These are phyloP conservation scores for Neuroscelio doddi DNA, from an alignment of 2,888 invertebrate species.

Conservation along the genomic window DNA sequence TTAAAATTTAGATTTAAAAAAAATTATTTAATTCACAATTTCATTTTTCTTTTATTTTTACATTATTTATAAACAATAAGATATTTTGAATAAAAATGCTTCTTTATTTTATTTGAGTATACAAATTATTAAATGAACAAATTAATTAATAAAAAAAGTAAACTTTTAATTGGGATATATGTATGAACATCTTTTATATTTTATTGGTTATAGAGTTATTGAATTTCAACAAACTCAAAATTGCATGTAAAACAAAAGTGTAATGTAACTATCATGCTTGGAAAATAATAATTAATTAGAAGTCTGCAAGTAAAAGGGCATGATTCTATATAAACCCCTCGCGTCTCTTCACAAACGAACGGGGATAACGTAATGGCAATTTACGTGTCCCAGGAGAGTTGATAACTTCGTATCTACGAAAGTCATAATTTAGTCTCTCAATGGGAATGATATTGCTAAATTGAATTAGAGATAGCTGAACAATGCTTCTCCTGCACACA, in stretches of 20 bases:
- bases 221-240: too few species aligned
- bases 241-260: background rate
- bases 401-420: slow-evolving; percentile 70
- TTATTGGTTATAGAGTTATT: too few species aligned
- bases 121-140: too few species aligned
- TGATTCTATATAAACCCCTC: slow-evolving; percentile 48
- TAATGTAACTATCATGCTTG: slow-evolving; percentile 32
- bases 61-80: too few species aligned
- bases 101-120: too few species aligned
- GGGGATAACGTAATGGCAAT: slow-evolving; percentile 67
- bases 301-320: slow-evolving; percentile 48
- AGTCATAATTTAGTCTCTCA: slow-evolving; percentile 71
- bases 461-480: slow-evolving; percentile 71
- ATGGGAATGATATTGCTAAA: slow-evolving; percentile 69
- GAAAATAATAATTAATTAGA: slow-evolving; percentile 67
- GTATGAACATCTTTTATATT: too few species aligned
- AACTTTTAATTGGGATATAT: too few species aligned
- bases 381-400: slow-evolving; percentile 70
- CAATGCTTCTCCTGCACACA: slow-evolving; percentile 58
- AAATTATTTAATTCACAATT: too few species aligned
- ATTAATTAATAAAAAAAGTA: too few species aligned
- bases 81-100: too few species aligned
- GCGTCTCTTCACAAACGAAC: slow-evolving; percentile 44
- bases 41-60: too few species aligned
- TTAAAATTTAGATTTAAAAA: too few species aligned